Evolutionary conservation across 1,140 invertebrate species (phyloP).

Genomic region (Adelges cooleyi): DNA sequence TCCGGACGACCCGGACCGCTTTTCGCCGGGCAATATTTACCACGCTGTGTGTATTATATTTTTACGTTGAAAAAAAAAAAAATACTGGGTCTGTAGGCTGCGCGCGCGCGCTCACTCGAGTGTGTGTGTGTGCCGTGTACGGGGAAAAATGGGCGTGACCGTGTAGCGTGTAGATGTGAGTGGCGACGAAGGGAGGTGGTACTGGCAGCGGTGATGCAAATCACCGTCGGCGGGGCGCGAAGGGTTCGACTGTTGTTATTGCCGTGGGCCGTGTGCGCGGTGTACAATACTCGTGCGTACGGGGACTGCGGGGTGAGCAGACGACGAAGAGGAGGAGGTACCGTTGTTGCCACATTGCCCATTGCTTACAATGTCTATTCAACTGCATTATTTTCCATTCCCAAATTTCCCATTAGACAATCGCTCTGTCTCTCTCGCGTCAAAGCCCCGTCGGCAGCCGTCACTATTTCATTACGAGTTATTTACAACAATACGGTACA

Average conservation of each 20-base stretch:
- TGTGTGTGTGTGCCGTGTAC: background rate
- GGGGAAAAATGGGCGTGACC: background rate
- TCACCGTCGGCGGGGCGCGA: background rate
- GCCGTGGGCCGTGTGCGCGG: background rate
- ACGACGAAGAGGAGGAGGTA: background rate
- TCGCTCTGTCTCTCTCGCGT: background rate
- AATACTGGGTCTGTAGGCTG: constrained; percentile 3
- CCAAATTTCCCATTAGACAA: too few relatives aligned
- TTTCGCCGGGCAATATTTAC: constrained; percentile 6
- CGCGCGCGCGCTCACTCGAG: background rate
- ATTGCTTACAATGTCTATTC: constrained; percentile 12
- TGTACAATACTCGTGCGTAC: background rate
- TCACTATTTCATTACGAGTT: background rate
- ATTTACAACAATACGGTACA: too few relatives aligned
- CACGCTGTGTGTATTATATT: too few relatives aligned
- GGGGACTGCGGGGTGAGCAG: background rate
- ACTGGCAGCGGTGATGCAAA: background rate
- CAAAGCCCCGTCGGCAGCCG: background rate
- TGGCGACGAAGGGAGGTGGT: background rate
- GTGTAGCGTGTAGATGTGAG: background rate
- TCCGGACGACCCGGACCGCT: background rate
- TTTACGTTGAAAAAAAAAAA: too few relatives aligned
- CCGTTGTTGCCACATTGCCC: constrained; percentile 3
- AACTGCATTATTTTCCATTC: too few relatives aligned
- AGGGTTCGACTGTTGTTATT: too few relatives aligned